Conservation (phyloP, 1,140 invertebrate species). For the Drosophila varians region DNA sequence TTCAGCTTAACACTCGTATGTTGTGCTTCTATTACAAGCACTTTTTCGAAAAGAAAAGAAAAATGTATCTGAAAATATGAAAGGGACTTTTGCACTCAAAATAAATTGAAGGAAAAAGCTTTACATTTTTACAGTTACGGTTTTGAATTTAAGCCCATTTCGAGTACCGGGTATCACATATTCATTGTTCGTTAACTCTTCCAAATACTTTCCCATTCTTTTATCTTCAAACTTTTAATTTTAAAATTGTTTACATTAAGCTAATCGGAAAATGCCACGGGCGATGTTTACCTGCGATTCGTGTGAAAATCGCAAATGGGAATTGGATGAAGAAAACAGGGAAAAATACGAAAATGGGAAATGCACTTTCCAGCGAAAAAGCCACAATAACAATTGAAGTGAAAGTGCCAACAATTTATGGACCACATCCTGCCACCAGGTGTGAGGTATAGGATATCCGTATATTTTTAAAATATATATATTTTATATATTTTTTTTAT, state of each 20-base stretch:
- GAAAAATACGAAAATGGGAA: slow-evolving; percentile 1
- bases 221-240: background rate
- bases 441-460: background rate
- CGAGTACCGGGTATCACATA: no score
- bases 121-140: no score
- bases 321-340: background rate
- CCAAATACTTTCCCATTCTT: background rate
- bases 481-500: background rate
- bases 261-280: slow-evolving; percentile 1
- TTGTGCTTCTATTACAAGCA: background rate
- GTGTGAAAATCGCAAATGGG: background rate
- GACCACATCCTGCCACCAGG: background rate
- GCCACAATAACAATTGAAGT: slow-evolving; percentile 8
- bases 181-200: no score
- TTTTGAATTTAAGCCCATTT: no score
- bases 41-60: background rate
- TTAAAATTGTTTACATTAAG: slow-evolving; percentile 4
- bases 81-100: no score
- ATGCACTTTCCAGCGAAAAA: slow-evolving; percentile 25
- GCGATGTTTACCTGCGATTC: background rate
- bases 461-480: background rate
- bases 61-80: background rate
- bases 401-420: slow-evolving; percentile 15
- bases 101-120: no score
- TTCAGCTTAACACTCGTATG: background rate